Base-by-base conservation (phyloP, 2,888 invertebrate species). In the Pyrochroa serraticornis region DNA sequence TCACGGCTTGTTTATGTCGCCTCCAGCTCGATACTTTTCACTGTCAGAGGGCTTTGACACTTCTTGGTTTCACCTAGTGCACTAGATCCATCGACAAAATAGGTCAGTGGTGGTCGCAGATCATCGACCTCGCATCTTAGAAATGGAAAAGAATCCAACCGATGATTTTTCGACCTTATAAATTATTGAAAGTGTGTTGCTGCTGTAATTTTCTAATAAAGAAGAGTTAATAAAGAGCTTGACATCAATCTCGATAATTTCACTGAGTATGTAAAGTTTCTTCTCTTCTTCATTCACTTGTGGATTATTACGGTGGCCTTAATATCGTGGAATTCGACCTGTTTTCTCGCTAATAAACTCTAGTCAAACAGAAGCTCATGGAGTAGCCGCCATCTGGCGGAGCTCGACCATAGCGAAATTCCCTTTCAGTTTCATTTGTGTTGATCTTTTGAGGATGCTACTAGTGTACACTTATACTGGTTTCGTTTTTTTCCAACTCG, bases 11-110 rank as follows among this genome's bases (percentile, higher is more conserved):
- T 54, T 44, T 53, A 33, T 48, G 45, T 58, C 37, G 58, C 58
- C 53, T 32, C 43, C 54, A 59, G 59, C 36, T 54, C 60, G 57
- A 58, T 64, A 62, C 71, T 64, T 71, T 71, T 71, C 71, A 71
- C 71, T 71, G 71, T 67, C 70, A 69, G 69, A 66, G 71, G 69
- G 69, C 69, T 68, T 70, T 71, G 68, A 70, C 70, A 70, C 67
- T 64, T 60, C 50, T 60, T 60, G 67, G 66, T 71, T 71, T 71
- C 71, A 71, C 71, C 71, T 70, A 71, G 68, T 71, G 71, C 67
- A 69, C 71, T 69, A 71, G 68, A 69, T 70, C 63, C 63, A 58
- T 58, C 57, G 57, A 58, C 56, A 65, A 58, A 68, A 71, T 69
- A 55, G 71, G 70, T 66, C 69, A 66, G 60, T 43, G 49, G 60